phyloP scores from a whole-genome alignment of 1,140 invertebrate genomes.

The Euschistus heros region DNA sequence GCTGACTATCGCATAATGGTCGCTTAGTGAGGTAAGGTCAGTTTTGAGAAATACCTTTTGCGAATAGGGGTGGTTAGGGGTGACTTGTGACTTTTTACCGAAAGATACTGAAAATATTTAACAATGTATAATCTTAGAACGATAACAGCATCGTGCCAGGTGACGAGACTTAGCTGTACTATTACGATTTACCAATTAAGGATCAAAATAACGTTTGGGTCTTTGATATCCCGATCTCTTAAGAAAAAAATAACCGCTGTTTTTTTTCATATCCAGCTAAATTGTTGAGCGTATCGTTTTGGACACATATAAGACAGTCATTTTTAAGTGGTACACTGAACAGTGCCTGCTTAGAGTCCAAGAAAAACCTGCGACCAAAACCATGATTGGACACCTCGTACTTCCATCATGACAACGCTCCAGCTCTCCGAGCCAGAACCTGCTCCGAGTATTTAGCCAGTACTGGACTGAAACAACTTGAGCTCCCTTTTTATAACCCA shows the following conservation, averaged over 20 bases:
- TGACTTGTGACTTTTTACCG: no score
- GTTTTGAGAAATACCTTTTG: no score
- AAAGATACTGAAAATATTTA: no score
- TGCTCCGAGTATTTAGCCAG: no score
- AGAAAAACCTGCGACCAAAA: background rate
- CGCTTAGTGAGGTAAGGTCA: no score
- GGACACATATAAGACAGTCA: background rate
- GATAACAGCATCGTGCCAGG: no score
- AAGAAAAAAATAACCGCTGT: slow-evolving; percentile 3
- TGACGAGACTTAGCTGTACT: no score
- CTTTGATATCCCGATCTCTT: slow-evolving; percentile 1
- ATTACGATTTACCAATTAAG: background rate
- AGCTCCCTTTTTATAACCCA: background rate
- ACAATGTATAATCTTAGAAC: no score
- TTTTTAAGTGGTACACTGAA: background rate
- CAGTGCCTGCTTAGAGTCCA: background rate
- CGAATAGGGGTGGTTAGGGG: no score
- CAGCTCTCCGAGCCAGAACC: no score
- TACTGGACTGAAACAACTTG: background rate
- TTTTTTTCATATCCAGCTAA: background rate
- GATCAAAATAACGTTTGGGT: slow-evolving; percentile 2
- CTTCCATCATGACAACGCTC: no score
- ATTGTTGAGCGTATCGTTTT: background rate
- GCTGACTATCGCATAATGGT: no score
- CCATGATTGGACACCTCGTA: background rate